phyloP scores from a whole-genome alignment of 2,888 invertebrate genomes.

The Spodoptera littoralis region DNA sequence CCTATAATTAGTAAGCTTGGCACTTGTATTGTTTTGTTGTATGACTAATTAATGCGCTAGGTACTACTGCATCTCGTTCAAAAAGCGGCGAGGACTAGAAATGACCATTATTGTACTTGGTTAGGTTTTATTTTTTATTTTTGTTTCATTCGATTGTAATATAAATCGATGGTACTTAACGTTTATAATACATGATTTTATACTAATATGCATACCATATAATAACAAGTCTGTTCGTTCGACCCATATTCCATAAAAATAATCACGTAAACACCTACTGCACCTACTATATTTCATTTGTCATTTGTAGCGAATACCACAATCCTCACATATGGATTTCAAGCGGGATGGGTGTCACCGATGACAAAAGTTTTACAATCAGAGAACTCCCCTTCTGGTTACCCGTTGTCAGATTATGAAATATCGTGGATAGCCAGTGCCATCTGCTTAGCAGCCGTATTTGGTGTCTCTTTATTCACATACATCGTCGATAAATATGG shows the following conservation, averaged over 20 bases:
- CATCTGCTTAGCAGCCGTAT: slow-evolving; percentile 73
- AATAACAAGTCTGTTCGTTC: slow-evolving; percentile 17
- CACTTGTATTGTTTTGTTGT: slow-evolving; percentile 16
- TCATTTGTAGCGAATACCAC: slow-evolving; percentile 73
- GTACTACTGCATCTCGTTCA: not conserved
- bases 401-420: slow-evolving; percentile 66
- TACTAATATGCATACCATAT: too few species aligned
- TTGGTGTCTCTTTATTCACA: slow-evolving; percentile 76
- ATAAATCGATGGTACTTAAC: too few species aligned
- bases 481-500: slow-evolving; percentile 73
- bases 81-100: not conserved
- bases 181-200: too few species aligned
- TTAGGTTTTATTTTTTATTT: too few species aligned
- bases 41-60: slow-evolving; percentile 25
- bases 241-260: not conserved
- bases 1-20: slow-evolving; percentile 20
- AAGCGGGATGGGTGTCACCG: slow-evolving; percentile 79
- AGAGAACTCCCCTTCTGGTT: slow-evolving; percentile 63
- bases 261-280: too few species aligned
- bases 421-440: slow-evolving; percentile 78
- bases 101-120: too few species aligned
- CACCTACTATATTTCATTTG: not conserved
- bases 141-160: too few species aligned
- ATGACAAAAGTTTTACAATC: slow-evolving; percentile 73
- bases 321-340: slow-evolving; percentile 73